Base-by-base conservation (phyloP, 2,113 vertebrate genomes). In the Bagarius yarrelli region DNA sequence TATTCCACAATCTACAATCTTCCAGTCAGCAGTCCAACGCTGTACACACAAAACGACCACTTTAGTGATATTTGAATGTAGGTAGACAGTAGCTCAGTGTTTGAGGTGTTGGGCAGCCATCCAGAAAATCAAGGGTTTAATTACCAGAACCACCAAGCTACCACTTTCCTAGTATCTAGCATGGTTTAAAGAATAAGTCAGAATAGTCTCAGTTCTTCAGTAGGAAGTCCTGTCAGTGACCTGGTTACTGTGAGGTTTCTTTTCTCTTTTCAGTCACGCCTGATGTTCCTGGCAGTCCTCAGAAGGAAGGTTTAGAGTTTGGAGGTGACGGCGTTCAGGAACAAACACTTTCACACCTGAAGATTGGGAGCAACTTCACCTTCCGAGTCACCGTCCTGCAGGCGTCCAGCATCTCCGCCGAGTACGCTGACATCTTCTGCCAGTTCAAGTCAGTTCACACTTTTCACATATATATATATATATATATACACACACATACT, bases 351-450 rank as follows among this genome's bases (percentile, higher is more conserved):
- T 94, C 96, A 56, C 96, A 98, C 89, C 91, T 99, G 83, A 95
- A 90, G 88, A 90, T 99, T 25, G 96, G 96, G 89, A 96, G 94
- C 88, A 95, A 93, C 82, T 99, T 99, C 89, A 99, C 97, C 32
- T 99, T 99, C 92, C 95, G 97, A 0, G 98, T 99, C 89, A 99
- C 98, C 0, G 97, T 99, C 74, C 89, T 99, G 59, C 98, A 99
- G 90, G 98, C 97, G 0, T 98, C 96, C 85, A 99, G 97, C 91
- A 99, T 99, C 90, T 98, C 98, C 0, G 96, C 96, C 0, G 97
- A 99, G 92, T 99, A 99, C 0, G 96, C 97, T 0, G 98, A 99
- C 89, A 99, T 99, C 91, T 99, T 99, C 93, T 99, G 98, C 91
- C 98, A 99, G 91, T 99, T 99, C 89, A 99, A 99, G 98, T 99